Conservation (phyloP, 2,888 invertebrate species). For the Cetonia aurata region DNA sequence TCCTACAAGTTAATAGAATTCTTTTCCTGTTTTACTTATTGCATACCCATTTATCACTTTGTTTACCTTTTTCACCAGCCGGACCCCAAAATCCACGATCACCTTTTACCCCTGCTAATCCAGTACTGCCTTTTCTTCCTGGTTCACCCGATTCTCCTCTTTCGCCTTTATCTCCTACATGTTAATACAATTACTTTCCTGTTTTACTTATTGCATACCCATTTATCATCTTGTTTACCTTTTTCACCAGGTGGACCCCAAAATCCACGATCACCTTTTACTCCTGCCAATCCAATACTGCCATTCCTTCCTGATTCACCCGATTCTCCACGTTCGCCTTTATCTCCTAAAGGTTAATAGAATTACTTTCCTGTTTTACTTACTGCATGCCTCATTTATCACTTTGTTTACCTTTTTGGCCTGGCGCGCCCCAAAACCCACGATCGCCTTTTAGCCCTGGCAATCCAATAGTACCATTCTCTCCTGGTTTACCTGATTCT, state of each 20-base stretch:
- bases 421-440: background rate
- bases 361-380: background rate
- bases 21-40: background rate
- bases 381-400: background rate
- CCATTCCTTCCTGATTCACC: background rate
- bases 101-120: background rate
- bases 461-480: background rate
- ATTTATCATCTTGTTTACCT: no score
- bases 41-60: background rate
- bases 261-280: no score
- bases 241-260: no score
- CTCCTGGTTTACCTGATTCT: background rate
- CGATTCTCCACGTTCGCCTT: background rate
- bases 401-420: background rate
- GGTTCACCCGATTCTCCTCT: slow-evolving; percentile 17
- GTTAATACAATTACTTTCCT: background rate
- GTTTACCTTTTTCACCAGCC: background rate
- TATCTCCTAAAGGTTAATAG: background rate
- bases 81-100: background rate
- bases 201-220: background rate
- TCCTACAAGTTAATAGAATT: background rate
- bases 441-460: background rate
- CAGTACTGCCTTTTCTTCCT: background rate
- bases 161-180: slow-evolving; percentile 3
- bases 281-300: no score